phyloP scores from a whole-genome alignment of 2,113 vertebrate species.

The Dinomys branickii region DNA sequence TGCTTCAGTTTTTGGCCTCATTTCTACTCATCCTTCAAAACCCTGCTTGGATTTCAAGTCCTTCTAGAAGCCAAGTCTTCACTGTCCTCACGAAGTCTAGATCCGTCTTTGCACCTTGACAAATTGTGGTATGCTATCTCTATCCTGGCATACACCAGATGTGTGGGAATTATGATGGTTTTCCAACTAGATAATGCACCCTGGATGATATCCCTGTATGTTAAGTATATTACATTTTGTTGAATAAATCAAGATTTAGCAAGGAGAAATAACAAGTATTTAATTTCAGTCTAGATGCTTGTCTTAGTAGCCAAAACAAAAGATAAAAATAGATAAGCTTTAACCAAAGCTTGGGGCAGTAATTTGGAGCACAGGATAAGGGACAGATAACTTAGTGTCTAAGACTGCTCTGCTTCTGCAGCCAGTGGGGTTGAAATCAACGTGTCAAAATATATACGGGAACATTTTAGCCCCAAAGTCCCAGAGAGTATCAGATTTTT shows the following conservation, averaged over 20 bases:
- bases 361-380: background rate
- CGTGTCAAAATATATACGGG: background rate
- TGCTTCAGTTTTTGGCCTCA: background rate
- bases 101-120: background rate
- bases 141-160: background rate
- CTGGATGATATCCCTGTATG: background rate
- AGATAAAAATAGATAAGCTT: background rate
- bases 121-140: background rate
- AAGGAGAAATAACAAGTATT: background rate
- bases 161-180: background rate
- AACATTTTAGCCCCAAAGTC: background rate
- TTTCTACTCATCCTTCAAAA: background rate
- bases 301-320: constrained; percentile 38
- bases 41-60: background rate
- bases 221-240: background rate
- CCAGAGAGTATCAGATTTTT: background rate
- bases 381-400: background rate
- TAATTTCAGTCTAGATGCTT: constrained; percentile 1
- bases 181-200: background rate
- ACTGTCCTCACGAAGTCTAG: background rate
- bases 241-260: background rate
- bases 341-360: background rate
- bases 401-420: background rate
- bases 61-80: background rate
- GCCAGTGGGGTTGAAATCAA: background rate